phyloP scores from a whole-genome alignment of 2,888 invertebrate genomes.

The Iselma pallidipennis region DNA sequence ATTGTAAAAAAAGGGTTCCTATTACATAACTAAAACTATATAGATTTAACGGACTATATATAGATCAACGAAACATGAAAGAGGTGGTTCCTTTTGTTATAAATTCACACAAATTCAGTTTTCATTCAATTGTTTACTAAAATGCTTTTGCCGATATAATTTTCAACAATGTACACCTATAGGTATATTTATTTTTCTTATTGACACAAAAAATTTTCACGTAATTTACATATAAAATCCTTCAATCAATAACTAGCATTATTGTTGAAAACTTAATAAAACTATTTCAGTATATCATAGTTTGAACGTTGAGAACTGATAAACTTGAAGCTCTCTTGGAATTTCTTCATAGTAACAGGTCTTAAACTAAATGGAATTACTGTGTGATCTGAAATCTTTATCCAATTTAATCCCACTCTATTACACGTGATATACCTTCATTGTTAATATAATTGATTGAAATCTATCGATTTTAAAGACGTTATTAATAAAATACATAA shows the following conservation, averaged over 20 bases:
- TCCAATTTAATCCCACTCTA: background rate
- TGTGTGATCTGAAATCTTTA: background rate
- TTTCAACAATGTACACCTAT: background rate
- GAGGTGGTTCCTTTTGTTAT: slow-evolving; percentile 20
- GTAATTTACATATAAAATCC: background rate
- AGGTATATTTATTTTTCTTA: background rate
- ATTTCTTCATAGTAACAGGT: slow-evolving; percentile 1
- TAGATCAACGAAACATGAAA: slow-evolving; percentile 19
- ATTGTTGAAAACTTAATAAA: background rate
- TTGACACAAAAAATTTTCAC: background rate
- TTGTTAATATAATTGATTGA: background rate
- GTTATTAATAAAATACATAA: background rate
- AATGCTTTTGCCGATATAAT: background rate
- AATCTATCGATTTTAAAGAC: background rate
- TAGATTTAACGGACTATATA: slow-evolving; percentile 10
- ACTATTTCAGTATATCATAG: background rate
- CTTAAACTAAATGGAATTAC: background rate
- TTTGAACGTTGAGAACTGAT: background rate
- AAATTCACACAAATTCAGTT: slow-evolving; percentile 14
- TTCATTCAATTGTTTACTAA: slow-evolving; percentile 7
- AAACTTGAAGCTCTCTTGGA: background rate
- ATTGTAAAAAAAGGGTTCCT: too few relatives aligned
- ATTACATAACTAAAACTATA: slow-evolving; percentile 16
- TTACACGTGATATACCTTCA: background rate
- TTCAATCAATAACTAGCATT: background rate